A percentile compares a stretch with the other conserved stretches of the same genome.
These are phyloP conservation scores for Disparrhopalites patrizii DNA, from an alignment of 2,888 invertebrate genomes.

Conservation along the genomic window DNA sequence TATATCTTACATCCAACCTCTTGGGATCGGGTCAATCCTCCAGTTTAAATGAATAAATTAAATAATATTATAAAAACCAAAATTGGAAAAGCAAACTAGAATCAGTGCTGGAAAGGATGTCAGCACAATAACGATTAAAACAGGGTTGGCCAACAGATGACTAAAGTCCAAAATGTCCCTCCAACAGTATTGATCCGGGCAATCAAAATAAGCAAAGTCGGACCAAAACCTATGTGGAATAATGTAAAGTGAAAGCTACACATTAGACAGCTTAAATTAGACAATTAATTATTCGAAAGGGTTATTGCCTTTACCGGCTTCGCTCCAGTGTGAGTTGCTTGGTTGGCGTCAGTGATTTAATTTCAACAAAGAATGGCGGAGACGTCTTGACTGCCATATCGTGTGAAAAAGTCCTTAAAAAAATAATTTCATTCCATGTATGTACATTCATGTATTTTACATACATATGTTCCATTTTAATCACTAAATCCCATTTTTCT, in stretches of 20 bases:
- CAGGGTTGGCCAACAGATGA: not conserved
- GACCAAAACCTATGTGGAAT: constrained; percentile 35
- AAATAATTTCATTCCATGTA: not conserved
- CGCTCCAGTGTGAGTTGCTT: not conserved
- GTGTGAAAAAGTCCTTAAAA: not conserved
- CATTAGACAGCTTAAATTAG: too few relatives aligned
- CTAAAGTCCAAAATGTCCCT: constrained; percentile 35
- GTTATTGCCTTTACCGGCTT: constrained; percentile 18
- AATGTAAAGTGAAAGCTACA: not conserved
- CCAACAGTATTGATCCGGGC: constrained; percentile 40
- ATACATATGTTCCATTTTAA: not conserved
- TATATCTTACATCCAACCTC: too few relatives aligned
- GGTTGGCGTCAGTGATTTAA: not conserved
- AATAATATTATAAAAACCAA: not conserved
- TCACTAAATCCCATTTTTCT: not conserved
- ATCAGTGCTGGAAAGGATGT: not conserved
- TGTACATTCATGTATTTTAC: not conserved
- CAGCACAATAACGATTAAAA: not conserved
- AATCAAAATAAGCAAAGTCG: constrained; percentile 34
- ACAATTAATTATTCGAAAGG: not conserved
- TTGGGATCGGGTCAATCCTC: not conserved
- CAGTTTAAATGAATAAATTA: not conserved
- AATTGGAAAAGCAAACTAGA: not conserved
- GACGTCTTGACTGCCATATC: not conserved
- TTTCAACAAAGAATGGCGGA: constrained; percentile 9